Evolutionary conservation across 2,113 vertebrate genomes (phyloP), one percentile per base, ranked within the genome.

Genomic region (Phylloscopus trochilus): DNA sequence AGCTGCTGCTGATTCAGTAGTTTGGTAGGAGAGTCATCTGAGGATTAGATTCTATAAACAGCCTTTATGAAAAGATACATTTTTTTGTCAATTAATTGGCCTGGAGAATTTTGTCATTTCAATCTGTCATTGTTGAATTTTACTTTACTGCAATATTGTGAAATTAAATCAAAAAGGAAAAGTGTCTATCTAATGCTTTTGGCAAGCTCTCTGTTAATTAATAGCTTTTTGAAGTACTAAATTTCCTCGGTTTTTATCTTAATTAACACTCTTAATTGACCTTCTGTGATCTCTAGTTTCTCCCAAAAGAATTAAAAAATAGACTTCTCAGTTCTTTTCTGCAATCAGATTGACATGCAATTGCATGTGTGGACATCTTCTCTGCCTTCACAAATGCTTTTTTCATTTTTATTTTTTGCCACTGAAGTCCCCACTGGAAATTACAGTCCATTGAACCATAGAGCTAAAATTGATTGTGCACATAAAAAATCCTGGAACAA

Each of bases 231-330:
- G 53, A 92, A 86, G 69, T 84, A 77, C 84, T 90, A 78, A 63
- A 89, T 79, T 74, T 92, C 94, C 92, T 68, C 0, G 0, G 27
- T 84, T 96, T 88, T 95, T 55, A 73, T 91, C 76, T 94, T 96
- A 94, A 96, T 96, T 94, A 95, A 87, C 39, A 64, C 44, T 79
- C 62, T 78, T 87, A 94, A 90, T 87, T 93, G 96, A 96, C 92
- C 95, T 95, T 90, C 74, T 69, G 19, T 68, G 44, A 86, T 95
- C 76, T 69, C 67, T 79, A 70, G 53, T 92, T 96, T 91, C 31
- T 92, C 37, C 58, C 49, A 56, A 74, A 87, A 63, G 55, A 75
- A 89, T 72, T 73, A 44, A 89, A 81, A 93, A 89, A 64, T 21
- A 76, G 63, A 31, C 21, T 60, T 79, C 43, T 77, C 43, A 87